Base-by-base conservation (phyloP, 2,113 vertebrate genomes). In the Lophotis ruficrista region DNA sequence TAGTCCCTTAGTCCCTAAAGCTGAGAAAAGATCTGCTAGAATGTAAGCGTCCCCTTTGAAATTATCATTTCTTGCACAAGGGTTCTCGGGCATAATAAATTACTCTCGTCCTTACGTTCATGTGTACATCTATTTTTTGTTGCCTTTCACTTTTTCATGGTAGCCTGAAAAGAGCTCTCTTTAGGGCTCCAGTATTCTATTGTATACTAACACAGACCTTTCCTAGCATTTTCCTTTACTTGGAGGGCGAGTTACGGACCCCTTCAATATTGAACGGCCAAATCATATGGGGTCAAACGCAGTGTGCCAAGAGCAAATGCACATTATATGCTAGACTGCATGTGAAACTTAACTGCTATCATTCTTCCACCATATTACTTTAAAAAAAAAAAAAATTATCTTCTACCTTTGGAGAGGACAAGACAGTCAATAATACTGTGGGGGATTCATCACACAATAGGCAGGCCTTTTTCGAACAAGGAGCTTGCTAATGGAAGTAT, bases 21-120 rank as follows among this genome's bases (percentile, higher is more conserved):
- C 91, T 91, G 87, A 93, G 91, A 62, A 61, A 69, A 90, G 84
- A 83, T 80, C 84, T 90, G 77, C 93, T 53, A 62, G 69, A 83
- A 86, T 70, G n/a, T 37, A 70, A 85, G 31, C 0, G 3, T 85
- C 85, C 60, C 33, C 56, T 94, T 89, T 83, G 82, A 96, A 97
- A 24, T 4, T 37, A 93, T 80, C 65, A 54, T 83, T 89, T 85
- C 37, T 43, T 89, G 61, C 91, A 93, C 70, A 24, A 61, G 81
- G 65, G 87, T 70, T 90, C 94, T 95, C 89, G 90, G 80, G 65
- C n/a, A 65, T 81, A 86, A 92, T 93, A 83, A 94, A 89, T 97
- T 89, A 96, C 93, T 91, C 87, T 85, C 81, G 64, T 38, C 70
- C 43, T 81, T 51, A 85, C 80, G 35, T 92, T 81, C 37, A 4